Percentiles rank a stretch among this genome's conserved stretches.
Evolutionary conservation across 2,113 vertebrate species (phyloP).

Genomic region (Catharus bicknelli): DNA sequence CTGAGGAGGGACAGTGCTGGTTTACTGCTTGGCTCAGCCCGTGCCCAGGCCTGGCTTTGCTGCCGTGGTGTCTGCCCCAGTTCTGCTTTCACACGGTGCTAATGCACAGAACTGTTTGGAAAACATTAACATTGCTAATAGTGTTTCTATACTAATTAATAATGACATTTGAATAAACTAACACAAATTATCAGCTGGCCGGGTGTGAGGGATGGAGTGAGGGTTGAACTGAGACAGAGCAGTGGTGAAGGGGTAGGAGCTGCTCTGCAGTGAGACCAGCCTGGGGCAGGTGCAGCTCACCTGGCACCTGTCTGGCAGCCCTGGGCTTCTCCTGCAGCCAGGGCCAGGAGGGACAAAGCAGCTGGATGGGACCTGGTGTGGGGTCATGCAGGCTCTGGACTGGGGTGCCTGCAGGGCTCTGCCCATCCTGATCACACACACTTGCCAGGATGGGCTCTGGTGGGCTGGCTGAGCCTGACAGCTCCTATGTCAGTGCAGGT

Average conservation of each 20-base stretch:
- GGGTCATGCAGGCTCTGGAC: not conserved
- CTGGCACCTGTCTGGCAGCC: not conserved
- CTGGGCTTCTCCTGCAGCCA: not conserved
- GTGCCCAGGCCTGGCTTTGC: not conserved
- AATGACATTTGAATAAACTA: constrained; percentile 42
- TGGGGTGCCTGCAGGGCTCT: not conserved
- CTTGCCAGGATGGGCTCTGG: not conserved
- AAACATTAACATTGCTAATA: constrained; percentile 42
- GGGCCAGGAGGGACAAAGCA: not conserved
- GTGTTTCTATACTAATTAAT: constrained; percentile 53
- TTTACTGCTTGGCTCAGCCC: not conserved
- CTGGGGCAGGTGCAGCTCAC: not conserved
- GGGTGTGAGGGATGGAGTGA: not conserved
- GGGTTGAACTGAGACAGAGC: not conserved
- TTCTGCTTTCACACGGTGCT: not conserved
- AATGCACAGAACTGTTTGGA: constrained; percentile 21
- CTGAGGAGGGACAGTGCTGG: not conserved
- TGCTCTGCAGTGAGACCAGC: not conserved
- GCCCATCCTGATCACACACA: not conserved
- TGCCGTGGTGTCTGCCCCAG: not conserved
- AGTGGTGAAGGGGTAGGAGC: not conserved
- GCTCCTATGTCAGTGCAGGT: not conserved
- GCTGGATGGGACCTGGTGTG: not conserved
- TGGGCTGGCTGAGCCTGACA: not conserved
- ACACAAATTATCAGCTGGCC: not conserved